phyloP scores from a whole-genome alignment of 2,797 vertebrate genomes.

The Melanogrammus aeglefinus region DNA sequence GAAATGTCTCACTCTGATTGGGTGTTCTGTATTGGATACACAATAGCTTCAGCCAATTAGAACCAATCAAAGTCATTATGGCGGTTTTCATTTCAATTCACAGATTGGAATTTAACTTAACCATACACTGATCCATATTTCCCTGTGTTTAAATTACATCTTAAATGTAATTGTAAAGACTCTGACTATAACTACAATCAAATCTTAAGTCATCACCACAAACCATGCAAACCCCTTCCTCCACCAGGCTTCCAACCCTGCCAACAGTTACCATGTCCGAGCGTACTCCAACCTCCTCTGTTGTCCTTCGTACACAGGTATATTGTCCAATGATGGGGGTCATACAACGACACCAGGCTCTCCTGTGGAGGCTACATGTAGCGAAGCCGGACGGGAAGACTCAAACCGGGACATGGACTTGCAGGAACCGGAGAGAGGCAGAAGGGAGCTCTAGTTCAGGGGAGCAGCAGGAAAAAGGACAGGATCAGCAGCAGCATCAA shows the following conservation, averaged over 20 bases:
- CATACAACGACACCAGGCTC: neutral
- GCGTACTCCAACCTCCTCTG: neutral
- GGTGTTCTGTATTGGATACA: neutral
- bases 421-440: neutral
- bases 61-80: neutral
- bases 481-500: neutral
- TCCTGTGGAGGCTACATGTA: neutral
- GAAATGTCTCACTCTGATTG: neutral
- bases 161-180: neutral
- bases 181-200: neutral
- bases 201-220: neutral
- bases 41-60: neutral
- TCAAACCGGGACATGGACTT: neutral
- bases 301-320: neutral
- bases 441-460: neutral
- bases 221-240: neutral
- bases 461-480: neutral
- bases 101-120: neutral
- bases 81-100: neutral
- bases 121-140: neutral
- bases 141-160: neutral
- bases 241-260: neutral
- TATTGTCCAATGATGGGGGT: neutral
- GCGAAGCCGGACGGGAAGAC: neutral
- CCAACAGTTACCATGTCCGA: neutral